A percentile compares a stretch with the other conserved stretches of the same genome.
phyloP scores from a whole-genome alignment of 1,140 invertebrate genomes.

The Gryon sp. region DNA sequence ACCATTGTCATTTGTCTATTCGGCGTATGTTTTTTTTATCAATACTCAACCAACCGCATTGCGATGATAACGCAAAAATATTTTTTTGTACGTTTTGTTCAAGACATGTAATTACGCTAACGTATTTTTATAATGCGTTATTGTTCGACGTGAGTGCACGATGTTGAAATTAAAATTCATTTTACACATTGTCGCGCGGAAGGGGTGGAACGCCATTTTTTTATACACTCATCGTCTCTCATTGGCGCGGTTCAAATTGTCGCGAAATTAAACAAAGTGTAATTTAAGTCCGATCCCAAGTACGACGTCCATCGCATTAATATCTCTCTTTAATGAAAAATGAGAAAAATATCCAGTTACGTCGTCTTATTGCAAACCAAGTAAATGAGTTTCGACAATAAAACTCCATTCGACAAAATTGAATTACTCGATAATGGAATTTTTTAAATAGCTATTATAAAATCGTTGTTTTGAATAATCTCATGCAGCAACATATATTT shows the following conservation, averaged over 20 bases:
- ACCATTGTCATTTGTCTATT: slow-evolving; percentile 51
- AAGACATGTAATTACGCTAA: slow-evolving; percentile 31
- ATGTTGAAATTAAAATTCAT: slow-evolving; percentile 20
- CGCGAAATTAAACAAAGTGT: slow-evolving; percentile 55
- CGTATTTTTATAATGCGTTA: slow-evolving; percentile 36
- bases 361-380: slow-evolving; percentile 45
- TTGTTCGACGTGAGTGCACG: slow-evolving; percentile 11
- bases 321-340: slow-evolving; percentile 53
- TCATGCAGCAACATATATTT: no score
- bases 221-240: slow-evolving; percentile 19
- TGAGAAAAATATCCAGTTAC: slow-evolving; percentile 57
- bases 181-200: slow-evolving; percentile 1
- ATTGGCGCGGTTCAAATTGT: slow-evolving; percentile 37
- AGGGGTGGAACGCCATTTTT: background rate
- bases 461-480: slow-evolving; percentile 53
- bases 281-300: slow-evolving; percentile 49
- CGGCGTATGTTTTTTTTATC: slow-evolving; percentile 15
- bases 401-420: slow-evolving; percentile 42
- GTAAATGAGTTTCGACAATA: slow-evolving; percentile 53
- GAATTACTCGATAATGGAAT: slow-evolving; percentile 55
- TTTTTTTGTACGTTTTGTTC: no score
- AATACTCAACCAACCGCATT: background rate
- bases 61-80: slow-evolving; percentile 34
- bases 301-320: slow-evolving; percentile 34
- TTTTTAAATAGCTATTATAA: slow-evolving; percentile 51